These are phyloP conservation scores for Phaonia tiefii DNA, from an alignment of 2,888 invertebrate genomes.

Conservation along the genomic window DNA sequence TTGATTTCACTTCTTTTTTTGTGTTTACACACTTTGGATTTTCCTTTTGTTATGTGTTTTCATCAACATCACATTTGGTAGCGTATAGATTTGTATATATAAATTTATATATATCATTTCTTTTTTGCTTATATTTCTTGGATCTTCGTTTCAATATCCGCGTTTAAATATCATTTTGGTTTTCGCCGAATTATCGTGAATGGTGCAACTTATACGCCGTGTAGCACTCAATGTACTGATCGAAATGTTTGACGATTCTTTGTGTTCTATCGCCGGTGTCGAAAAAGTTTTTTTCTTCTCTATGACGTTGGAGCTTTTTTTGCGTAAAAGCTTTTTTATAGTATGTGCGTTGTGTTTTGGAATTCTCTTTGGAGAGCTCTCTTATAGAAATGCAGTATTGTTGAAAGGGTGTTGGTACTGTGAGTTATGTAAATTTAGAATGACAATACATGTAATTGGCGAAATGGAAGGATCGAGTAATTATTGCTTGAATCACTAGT, in stretches of 20 bases:
- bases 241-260: conserved; percentile 25
- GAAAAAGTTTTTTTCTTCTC: conserved; percentile 28
- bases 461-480: too few relatives aligned
- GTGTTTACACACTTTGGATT: conserved; percentile 38
- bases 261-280: neutral
- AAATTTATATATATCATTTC: conserved; percentile 38
- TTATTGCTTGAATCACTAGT: too few relatives aligned
- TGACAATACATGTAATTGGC: too few relatives aligned
- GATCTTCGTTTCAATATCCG: conserved; percentile 21
- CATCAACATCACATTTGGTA: conserved; percentile 30
- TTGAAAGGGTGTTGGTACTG: neutral
- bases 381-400: conserved; percentile 1
- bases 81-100: conserved; percentile 23
- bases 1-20: conserved; percentile 38
- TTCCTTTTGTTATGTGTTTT: conserved; percentile 41
- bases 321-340: conserved; percentile 18
- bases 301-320: conserved; percentile 44
- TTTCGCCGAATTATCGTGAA: conserved; percentile 1
- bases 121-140: conserved; percentile 32
- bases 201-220: conserved; percentile 68
- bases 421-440: too few relatives aligned
- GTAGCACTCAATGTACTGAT: conserved; percentile 73
- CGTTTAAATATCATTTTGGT: conserved; percentile 35
- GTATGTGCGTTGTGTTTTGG: conserved; percentile 16
- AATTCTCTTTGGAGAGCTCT: conserved; percentile 22